Percentiles rank a stretch among this genome's conserved stretches.
Evolutionary conservation across 2,113 vertebrate genomes (phyloP).

Genomic region (Elachura formosa): DNA sequence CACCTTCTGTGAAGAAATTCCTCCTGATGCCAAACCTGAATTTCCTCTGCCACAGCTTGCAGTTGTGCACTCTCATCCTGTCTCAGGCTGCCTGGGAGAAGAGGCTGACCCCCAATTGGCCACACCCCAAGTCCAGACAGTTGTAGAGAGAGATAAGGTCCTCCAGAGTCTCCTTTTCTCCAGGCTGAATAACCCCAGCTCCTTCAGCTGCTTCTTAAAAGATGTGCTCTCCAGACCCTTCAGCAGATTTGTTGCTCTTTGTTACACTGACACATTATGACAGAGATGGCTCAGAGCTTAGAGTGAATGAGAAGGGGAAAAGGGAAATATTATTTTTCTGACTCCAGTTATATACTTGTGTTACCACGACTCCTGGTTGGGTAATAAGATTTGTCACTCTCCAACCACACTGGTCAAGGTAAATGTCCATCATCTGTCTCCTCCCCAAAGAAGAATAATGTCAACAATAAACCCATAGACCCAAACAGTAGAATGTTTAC

Average conservation of each 20-base stretch:
- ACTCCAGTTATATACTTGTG: too few species aligned
- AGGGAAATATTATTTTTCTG: too few species aligned
- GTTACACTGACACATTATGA: too few species aligned
- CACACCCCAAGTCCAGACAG: neutral
- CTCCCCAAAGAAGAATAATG: too few species aligned
- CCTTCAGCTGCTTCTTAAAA: neutral
- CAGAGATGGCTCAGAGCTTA: too few species aligned
- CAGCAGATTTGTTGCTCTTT: rapidly evolving
- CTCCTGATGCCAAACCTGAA: neutral
- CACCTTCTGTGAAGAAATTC: neutral
- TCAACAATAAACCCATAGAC: too few species aligned
- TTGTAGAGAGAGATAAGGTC: rapidly evolving
- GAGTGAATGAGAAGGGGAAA: too few species aligned
- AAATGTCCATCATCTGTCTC: too few species aligned
- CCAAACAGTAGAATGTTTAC: too few species aligned
- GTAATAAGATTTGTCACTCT: too few species aligned
- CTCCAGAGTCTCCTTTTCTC: neutral
- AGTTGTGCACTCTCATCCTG: neutral
- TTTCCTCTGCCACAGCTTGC: neutral
- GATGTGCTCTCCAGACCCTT: neutral
- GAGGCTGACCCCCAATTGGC: neutral
- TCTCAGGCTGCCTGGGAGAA: neutral
- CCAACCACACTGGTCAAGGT: too few species aligned
- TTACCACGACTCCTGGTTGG: too few species aligned
- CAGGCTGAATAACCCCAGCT: neutral